Evolutionary conservation across 2,797 vertebrate genomes (phyloP).

Genomic region (Dicrostonyx torquatus): DNA sequence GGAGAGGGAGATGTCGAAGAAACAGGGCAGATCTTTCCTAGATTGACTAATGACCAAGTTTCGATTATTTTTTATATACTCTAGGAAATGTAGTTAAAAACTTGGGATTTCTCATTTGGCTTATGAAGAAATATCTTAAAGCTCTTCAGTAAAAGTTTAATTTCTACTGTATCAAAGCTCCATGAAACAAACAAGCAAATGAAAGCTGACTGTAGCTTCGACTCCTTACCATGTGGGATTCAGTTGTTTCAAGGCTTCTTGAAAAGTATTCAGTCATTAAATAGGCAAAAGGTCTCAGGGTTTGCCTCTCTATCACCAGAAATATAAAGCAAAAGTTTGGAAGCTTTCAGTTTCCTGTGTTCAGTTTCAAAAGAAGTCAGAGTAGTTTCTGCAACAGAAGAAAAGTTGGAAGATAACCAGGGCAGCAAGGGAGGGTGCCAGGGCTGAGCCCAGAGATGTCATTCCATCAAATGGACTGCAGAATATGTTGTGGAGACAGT

Average conservation of each 20-base stretch:
- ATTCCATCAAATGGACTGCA: background rate
- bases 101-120: slow-evolving; percentile 49
- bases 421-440: background rate
- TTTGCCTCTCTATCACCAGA: slow-evolving; percentile 84
- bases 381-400: slow-evolving; percentile 50
- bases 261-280: slow-evolving; percentile 22
- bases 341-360: slow-evolving; percentile 88
- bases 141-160: slow-evolving; percentile 23
- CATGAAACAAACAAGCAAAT: slow-evolving; percentile 38
- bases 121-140: slow-evolving; percentile 31
- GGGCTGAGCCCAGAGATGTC: background rate
- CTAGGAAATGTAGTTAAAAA: slow-evolving; percentile 35
- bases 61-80: slow-evolving; percentile 38
- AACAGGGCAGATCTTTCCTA: slow-evolving; percentile 64
- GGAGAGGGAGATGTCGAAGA: slow-evolving; percentile 76
- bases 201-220: slow-evolving; percentile 12
- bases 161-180: slow-evolving; percentile 17
- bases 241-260: slow-evolving; percentile 34
- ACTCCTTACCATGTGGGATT: slow-evolving; percentile 11
- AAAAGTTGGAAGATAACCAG: slow-evolving; percentile 10
- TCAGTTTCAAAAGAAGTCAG: slow-evolving; percentile 88
- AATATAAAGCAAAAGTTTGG: slow-evolving; percentile 82
- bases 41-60: slow-evolving; percentile 56
- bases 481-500: slow-evolving; percentile 3
- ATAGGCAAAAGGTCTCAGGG: slow-evolving; percentile 34